Percentiles rank a stretch among this genome's conserved stretches.
These are phyloP conservation scores for Bombus pascuorum DNA, from an alignment of 1,140 invertebrate species.

Conservation along the genomic window DNA sequence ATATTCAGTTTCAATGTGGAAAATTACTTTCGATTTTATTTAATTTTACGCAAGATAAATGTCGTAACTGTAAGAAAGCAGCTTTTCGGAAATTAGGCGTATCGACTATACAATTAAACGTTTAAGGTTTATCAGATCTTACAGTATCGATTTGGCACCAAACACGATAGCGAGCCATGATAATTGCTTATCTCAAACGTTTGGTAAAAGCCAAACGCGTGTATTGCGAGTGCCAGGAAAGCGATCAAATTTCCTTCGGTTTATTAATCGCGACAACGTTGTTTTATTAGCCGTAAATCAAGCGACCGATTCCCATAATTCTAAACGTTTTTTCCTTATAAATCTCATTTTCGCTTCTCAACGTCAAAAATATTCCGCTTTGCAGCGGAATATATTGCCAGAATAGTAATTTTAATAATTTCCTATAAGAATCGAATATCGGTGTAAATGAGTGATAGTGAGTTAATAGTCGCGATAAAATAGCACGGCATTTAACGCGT, in stretches of 20 bases:
- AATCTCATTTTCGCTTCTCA: background rate
- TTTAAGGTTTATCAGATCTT: conserved; percentile 21
- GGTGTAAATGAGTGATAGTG: too few relatives aligned
- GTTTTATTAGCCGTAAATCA: conserved; percentile 18
- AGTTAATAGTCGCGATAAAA: background rate
- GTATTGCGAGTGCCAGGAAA: conserved; percentile 4
- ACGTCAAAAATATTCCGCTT: too few relatives aligned
- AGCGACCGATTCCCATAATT: background rate
- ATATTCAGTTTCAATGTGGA: background rate
- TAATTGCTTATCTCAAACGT: conserved; percentile 20
- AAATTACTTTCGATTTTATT: background rate
- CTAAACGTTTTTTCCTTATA: background rate
- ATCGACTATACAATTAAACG: background rate
- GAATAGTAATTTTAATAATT: background rate
- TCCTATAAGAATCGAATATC: background rate
- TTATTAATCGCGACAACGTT: conserved; percentile 1
- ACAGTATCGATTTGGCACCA: conserved; percentile 6
- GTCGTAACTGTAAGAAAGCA: too few relatives aligned
- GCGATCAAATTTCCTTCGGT: conserved; percentile 11
- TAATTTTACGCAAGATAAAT: background rate
- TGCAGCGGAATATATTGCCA: background rate
- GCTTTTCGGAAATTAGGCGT: background rate
- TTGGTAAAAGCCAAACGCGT: conserved; percentile 18
- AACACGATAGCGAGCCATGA: conserved; percentile 10
- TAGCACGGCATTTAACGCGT: background rate